Evolutionary conservation across 2,113 vertebrate species (phyloP), one percentile per base, ranked within the genome.

Genomic region (Atractosteus spatula): DNA sequence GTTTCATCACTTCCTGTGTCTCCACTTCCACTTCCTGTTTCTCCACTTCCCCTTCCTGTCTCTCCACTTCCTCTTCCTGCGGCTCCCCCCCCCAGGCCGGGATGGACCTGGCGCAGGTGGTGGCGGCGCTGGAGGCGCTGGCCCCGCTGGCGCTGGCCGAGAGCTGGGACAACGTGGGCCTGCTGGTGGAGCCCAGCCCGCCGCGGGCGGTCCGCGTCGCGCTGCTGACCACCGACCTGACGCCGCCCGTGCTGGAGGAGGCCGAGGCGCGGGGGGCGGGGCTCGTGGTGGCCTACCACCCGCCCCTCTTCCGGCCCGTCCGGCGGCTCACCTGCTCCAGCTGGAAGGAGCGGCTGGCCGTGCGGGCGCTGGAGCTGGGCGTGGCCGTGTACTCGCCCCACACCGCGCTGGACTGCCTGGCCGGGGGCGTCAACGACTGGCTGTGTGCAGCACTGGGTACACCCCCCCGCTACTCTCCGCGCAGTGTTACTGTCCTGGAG

Each of bases 141-240:
- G 96, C 95, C 10, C 89, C 96, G 0, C 91, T 93, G 13, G 89
- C 93, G 0, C 87, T 98, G 76, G 97, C 97, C 0, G 96, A 96
- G 78, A 92, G 92, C 5, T 99, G 97, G 97, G 97, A 99, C 87
- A 98, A 98, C 0, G 96, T 99, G 1, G 96, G 97, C 2, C 81
- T 99, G 41, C 83, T 99, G 85, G 93, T 99, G 12, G 95, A 98
- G 80, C 97, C 97, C 0, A 94, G 94, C 57, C 92, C 92, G 61
- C 84, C 91, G 0, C 94, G 93, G n/a, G 75, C 79, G 0, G 82
- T 98, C 14, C 85, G 78, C 67, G 94, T 88, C 2, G 86, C 98
- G 74, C 83, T 99, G 71, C 91, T 99, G 2, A 96, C 96, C 66
- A 98, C 94, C 8, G 97, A 99, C 73, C 89, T 99, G 8, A 98